Conservation (phyloP, 2,888 invertebrate species). For the Macrosiphum euphorbiae region DNA sequence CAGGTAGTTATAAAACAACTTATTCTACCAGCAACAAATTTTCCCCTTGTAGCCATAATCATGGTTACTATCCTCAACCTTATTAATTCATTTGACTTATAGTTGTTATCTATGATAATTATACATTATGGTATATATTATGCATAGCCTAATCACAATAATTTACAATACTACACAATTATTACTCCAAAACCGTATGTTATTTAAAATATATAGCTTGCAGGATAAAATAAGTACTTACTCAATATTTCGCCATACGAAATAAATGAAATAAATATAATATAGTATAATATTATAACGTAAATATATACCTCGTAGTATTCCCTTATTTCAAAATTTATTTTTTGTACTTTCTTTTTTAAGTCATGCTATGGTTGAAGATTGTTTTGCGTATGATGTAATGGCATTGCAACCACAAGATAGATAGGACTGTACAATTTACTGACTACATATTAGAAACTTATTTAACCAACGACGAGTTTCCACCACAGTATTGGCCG, state of each 20-base stretch:
- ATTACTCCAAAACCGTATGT: not conserved
- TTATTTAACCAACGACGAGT: no score
- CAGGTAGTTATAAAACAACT: not conserved
- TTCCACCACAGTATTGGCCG: no score
- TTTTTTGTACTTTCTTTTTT: no score
- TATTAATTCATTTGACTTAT: not conserved
- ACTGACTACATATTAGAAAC: no score
- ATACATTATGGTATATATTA: not conserved
- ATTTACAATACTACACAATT: not conserved
- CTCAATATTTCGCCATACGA: not conserved
- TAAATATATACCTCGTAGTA: no score
- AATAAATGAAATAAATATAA: no score
- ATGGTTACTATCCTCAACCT: not conserved
- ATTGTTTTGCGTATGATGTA: no score
- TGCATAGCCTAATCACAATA: not conserved
- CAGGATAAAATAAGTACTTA: not conserved
- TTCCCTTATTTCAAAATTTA: not conserved
- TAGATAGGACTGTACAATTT: no score
- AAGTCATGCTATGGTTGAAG: no score
- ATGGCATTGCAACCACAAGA: no score
- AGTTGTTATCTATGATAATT: not conserved
- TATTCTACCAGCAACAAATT: not conserved
- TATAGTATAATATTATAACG: not conserved
- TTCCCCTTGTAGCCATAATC: not conserved
- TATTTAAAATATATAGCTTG: not conserved